Evolutionary conservation across 2,888 invertebrate genomes (phyloP).

Genomic region (Aleiodes testaceus): DNA sequence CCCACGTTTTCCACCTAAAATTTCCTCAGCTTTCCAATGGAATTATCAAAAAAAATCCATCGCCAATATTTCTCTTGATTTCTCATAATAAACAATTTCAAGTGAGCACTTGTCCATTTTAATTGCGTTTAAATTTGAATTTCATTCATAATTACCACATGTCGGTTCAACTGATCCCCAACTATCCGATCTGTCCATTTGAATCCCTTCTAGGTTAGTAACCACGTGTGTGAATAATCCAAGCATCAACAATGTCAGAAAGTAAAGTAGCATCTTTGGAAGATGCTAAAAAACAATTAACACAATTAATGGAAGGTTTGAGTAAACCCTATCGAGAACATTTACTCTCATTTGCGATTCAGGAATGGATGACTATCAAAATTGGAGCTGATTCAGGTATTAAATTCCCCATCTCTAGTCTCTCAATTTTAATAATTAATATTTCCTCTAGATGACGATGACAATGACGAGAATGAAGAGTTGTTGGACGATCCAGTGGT

Average conservation of each 20-base stretch:
- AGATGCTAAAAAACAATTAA: slow-evolving; percentile 53
- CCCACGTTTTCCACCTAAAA: too few relatives aligned
- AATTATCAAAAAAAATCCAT: too few relatives aligned
- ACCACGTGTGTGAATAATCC: neutral
- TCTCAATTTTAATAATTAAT: neutral
- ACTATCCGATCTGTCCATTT: neutral
- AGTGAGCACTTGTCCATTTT: too few relatives aligned
- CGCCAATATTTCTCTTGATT: too few relatives aligned
- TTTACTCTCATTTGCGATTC: slow-evolving; percentile 52
- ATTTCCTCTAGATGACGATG: slow-evolving; percentile 7
- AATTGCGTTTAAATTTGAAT: too few relatives aligned
- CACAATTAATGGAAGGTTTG: slow-evolving; percentile 51
- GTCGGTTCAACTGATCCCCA: neutral
- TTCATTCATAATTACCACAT: too few relatives aligned
- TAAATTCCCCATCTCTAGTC: neutral
- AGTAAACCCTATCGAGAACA: slow-evolving; percentile 45
- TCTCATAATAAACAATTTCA: too few relatives aligned
- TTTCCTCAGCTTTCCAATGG: too few relatives aligned
- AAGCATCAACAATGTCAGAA: slow-evolving; percentile 39
- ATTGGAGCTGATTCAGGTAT: slow-evolving; percentile 41
- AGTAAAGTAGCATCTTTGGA: slow-evolving; percentile 45
- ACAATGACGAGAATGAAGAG: slow-evolving; percentile 47
- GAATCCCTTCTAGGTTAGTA: neutral
- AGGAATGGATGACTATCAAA: slow-evolving; percentile 52
- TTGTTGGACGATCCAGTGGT: slow-evolving; percentile 56